Percentiles rank a stretch among this genome's conserved stretches.
Evolutionary conservation across 1,140 invertebrate genomes (phyloP).

Genomic region (Trachymyrmex septentrionalis): DNA sequence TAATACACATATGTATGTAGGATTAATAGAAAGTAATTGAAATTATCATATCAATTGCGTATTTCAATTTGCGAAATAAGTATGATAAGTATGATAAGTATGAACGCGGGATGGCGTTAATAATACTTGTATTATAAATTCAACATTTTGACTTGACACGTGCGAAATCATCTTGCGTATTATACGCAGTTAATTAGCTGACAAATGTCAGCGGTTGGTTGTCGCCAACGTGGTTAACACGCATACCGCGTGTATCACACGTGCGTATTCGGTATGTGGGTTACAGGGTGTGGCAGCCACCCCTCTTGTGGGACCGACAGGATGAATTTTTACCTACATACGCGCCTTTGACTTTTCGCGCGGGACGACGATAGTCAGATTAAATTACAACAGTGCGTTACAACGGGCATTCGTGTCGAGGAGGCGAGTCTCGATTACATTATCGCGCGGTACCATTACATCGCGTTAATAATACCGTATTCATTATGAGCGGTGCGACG

Average conservation of each 20-base stretch:
- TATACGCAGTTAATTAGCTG: conserved; percentile 26
- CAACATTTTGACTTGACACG: background rate
- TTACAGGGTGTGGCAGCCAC: conserved; percentile 73
- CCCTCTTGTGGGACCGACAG: conserved; percentile 53
- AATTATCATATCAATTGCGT: background rate
- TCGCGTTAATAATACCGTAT: conserved; percentile 57
- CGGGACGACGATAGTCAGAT: conserved; percentile 35
- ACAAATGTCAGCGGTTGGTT: conserved; percentile 36
- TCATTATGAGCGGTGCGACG: conserved; percentile 44
- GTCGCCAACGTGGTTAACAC: background rate
- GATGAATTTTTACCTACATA: conserved; percentile 67
- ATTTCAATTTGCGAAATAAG: background rate
- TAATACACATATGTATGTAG: background rate
- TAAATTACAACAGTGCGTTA: conserved; percentile 66
- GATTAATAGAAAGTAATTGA: background rate
- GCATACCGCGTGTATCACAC: conserved; percentile 6
- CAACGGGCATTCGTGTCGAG: conserved; percentile 48
- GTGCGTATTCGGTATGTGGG: conserved; percentile 65
- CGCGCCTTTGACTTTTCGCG: conserved; percentile 31
- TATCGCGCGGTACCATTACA: conserved; percentile 62
- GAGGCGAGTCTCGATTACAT: conserved; percentile 61
- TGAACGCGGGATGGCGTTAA: background rate
- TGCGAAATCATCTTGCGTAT: conserved; percentile 1
- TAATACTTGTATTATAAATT: background rate
- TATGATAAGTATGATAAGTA: background rate